Percentiles rank a stretch among this genome's conserved stretches.
Conservation (phyloP, 2,888 invertebrate genomes). For the Microchrysa polita region DNA sequence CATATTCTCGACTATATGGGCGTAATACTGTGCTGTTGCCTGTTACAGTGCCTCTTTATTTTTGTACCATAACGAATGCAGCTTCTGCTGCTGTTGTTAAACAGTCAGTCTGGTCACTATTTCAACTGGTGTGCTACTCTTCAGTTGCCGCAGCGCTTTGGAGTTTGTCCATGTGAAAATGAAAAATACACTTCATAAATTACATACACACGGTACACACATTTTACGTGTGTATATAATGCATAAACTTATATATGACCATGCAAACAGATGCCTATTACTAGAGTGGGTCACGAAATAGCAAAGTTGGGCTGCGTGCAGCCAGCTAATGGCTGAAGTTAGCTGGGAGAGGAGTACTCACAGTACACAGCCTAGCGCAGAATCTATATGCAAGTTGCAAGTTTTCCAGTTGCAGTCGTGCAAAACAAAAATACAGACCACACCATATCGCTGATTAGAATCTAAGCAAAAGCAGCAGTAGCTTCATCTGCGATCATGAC, state of each 20-base stretch:
- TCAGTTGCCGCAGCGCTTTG: not conserved
- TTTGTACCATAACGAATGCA: slow-evolving; percentile 14
- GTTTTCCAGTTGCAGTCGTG: not conserved
- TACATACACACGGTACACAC: not conserved
- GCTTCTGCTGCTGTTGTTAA: not conserved
- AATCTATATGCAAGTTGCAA: not conserved
- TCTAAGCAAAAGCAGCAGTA: not conserved
- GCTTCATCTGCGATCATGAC: not conserved
- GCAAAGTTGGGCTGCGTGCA: not conserved
- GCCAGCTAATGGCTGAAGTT: not conserved
- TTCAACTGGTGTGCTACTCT: slow-evolving; percentile 12
- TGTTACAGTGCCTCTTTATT: too few species aligned
- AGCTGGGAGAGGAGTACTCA: not conserved
- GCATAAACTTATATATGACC: slow-evolving; percentile 3
- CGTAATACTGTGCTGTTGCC: slow-evolving; percentile 17
- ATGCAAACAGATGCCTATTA: slow-evolving; percentile 22
- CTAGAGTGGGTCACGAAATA: slow-evolving; percentile 11
- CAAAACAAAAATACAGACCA: not conserved
- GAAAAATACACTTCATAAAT: slow-evolving; percentile 8
- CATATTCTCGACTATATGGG: not conserved
- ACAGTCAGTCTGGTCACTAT: not conserved
- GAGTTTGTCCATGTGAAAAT: slow-evolving; percentile 31
- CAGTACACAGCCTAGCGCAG: not conserved
- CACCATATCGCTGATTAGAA: slow-evolving; percentile 1
- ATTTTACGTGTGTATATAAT: not conserved